Evolutionary conservation across 1,140 invertebrate species (phyloP).

Genomic region (Chironomus tepperi): DNA sequence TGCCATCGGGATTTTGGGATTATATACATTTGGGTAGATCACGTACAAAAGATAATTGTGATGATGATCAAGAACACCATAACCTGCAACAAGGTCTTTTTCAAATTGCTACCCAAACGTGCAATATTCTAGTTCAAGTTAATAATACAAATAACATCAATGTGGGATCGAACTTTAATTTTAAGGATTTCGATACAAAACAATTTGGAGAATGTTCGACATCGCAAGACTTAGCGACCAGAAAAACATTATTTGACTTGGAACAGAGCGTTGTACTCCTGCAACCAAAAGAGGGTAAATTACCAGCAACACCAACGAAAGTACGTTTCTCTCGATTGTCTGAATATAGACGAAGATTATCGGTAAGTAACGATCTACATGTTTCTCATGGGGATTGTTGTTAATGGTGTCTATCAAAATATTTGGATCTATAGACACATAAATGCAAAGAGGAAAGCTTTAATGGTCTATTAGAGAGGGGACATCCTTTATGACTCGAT

Average conservation of each 20-base stretch:
- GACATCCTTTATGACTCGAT: too few relatives aligned
- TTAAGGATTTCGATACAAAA: conserved; percentile 42
- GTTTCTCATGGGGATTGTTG: too few relatives aligned
- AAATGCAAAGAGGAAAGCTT: too few relatives aligned
- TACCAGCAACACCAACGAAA: conserved; percentile 31
- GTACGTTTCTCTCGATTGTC: conserved; percentile 31
- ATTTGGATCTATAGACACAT: too few relatives aligned
- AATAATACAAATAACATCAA: conserved; percentile 65
- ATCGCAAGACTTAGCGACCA: neutral
- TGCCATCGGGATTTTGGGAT: conserved; percentile 48
- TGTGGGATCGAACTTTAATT: conserved; percentile 53
- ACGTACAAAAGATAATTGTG: conserved; percentile 26
- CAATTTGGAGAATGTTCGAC: conserved; percentile 38
- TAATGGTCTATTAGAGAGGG: too few relatives aligned
- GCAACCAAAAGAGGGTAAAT: neutral
- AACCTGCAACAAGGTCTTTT: conserved; percentile 60
- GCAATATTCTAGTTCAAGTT: conserved; percentile 60
- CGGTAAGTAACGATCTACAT: conserved; percentile 36
- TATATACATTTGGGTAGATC: conserved; percentile 44
- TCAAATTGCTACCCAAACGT: conserved; percentile 62
- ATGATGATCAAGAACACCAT: conserved; percentile 40
- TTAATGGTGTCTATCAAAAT: too few relatives aligned
- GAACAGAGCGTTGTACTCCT: conserved; percentile 34
- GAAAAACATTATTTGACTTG: neutral
- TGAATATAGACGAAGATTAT: conserved; percentile 43